phyloP scores from a whole-genome alignment of 2,888 invertebrate species.

The Hydroisotoma schaefferi region DNA sequence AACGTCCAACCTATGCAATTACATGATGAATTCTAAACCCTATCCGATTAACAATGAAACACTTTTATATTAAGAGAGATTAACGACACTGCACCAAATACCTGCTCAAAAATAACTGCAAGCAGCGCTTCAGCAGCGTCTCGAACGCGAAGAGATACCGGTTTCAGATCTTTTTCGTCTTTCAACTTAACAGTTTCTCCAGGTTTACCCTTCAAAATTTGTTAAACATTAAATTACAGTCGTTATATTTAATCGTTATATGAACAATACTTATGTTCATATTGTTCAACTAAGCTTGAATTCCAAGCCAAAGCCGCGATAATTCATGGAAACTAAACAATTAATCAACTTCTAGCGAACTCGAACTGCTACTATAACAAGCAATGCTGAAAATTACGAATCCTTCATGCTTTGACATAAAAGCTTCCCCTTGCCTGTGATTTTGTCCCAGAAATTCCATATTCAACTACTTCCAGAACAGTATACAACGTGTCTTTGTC shows the following conservation, averaged over 20 bases:
- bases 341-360: too few relatives aligned
- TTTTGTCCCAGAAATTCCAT: slow-evolving; percentile 95
- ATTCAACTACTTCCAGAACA: slow-evolving; percentile 92
- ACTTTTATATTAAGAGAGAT: neutral
- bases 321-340: too few relatives aligned
- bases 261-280: too few relatives aligned
- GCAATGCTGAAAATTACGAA: slow-evolving; percentile 2
- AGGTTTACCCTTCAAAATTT: slow-evolving; percentile 64
- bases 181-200: slow-evolving; percentile 88
- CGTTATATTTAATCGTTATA: too few relatives aligned
- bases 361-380: too few relatives aligned
- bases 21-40: too few relatives aligned
- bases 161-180: slow-evolving; percentile 92
- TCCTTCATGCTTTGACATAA: neutral
- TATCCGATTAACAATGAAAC: too few relatives aligned
- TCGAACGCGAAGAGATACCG: slow-evolving; percentile 94
- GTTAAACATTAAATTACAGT: too few relatives aligned
- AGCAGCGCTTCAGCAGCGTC: slow-evolving; percentile 95
- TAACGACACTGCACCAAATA: slow-evolving; percentile 50
- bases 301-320: too few relatives aligned
- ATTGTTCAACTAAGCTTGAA: too few relatives aligned
- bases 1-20: slow-evolving; percentile 41
- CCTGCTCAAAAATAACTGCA: slow-evolving; percentile 85
- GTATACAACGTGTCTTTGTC: slow-evolving; percentile 90
- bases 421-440: slow-evolving; percentile 54